Base-by-base conservation (phyloP, 2,888 invertebrate species). In the Pterostichus madidus region DNA sequence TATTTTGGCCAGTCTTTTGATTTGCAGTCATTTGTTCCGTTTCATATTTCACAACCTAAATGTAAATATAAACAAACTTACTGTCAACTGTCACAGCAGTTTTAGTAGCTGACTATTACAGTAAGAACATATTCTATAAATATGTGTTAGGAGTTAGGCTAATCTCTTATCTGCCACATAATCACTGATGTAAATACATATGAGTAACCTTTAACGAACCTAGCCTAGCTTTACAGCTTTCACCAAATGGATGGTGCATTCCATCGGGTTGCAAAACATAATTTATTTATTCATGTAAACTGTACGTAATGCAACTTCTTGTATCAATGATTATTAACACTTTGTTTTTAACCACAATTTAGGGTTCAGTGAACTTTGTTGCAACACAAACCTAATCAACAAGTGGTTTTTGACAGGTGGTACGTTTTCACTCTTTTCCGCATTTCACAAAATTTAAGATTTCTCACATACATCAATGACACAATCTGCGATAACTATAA, bases 1-100 rank as follows among this genome's bases (percentile, higher is more conserved):
- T 97, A 86, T 39, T 79, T 86, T 85, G 56, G 84, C 85, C 85
- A 80, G 86, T 87, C 68, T 87, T 87, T 17, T 32, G 11, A 39
- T 24, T 24, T 24, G 39, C 2, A 15, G 39, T 71, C 44, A 71
- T 75, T 75, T 75, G 46, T 24, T 24, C 3, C 24, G 24, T 24
- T 24, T 24, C 24, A 24, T 24, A 24, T 24, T 13, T 59, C 17
- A 64, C 32, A 64, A 35, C 64, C 13, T 73, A 44, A 46, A 24
- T 24, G 24, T 68, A 11, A 35, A 39, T 11, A 39, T 68, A 39
- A 39, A 39, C 8, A 13, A 17, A 17, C 13, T 13, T 61, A 31
- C n/a, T 61, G 15, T 61, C n/a, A 24, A 6, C 44, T 0, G 8
- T 44, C 11, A 7, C 1, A 17, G n/a, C 15, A 1, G 24, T 56